phyloP scores from a whole-genome alignment of 2,888 invertebrate species.

The Eugnorisma glareosa region DNA sequence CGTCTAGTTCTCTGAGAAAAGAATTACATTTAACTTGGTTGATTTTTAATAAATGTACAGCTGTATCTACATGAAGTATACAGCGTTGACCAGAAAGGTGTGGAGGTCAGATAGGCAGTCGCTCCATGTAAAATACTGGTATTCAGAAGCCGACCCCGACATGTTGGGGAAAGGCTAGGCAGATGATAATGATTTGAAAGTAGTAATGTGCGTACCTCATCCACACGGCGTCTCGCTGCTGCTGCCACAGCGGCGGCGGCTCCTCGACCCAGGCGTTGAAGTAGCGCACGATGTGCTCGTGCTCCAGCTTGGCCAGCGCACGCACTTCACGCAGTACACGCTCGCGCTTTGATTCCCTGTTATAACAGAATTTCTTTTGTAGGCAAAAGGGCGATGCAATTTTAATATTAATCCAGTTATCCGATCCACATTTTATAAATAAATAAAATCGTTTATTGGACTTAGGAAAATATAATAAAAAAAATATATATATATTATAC shows the following conservation, averaged over 20 bases:
- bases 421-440: too few relatives aligned
- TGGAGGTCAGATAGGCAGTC: too few relatives aligned
- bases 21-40: neutral
- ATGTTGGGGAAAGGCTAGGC: too few relatives aligned
- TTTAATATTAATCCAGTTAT: neutral
- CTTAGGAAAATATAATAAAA: too few relatives aligned
- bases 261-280: conserved; percentile 98
- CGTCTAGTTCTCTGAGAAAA: conserved; percentile 79
- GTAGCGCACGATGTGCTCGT: conserved; percentile 98
- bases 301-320: conserved; percentile 98
- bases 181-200: too few relatives aligned
- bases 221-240: conserved; percentile 93
- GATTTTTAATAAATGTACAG: neutral
- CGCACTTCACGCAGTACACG: conserved; percentile 98
- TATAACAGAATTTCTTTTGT: neutral
- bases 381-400: neutral
- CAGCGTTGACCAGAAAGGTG: too few relatives aligned
- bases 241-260: conserved; percentile 97
- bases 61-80: too few relatives aligned
- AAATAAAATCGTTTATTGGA: too few relatives aligned
- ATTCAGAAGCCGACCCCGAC: too few relatives aligned
- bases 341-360: conserved; percentile 94
- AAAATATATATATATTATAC: too few relatives aligned
- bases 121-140: too few relatives aligned
- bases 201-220: conserved; percentile 77